Conservation (phyloP, 1,140 invertebrate genomes). For the Trichonephila clavipes region DNA sequence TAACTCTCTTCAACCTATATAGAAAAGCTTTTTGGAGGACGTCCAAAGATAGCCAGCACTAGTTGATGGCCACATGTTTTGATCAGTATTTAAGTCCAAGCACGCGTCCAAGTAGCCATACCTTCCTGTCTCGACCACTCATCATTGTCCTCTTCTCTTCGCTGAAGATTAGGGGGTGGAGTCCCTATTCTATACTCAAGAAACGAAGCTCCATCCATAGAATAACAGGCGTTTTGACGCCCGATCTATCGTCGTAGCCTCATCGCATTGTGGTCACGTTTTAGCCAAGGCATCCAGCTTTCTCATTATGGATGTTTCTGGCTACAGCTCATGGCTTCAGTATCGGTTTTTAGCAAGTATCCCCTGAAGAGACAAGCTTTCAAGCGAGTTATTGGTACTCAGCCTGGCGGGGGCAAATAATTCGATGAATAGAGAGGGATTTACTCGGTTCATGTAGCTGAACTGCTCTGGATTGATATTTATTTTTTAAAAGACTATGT, state of each 20-base stretch:
- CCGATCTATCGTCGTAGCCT: background rate
- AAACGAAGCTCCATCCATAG: background rate
- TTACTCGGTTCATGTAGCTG: background rate
- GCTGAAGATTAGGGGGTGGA: background rate
- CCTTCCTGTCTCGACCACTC: background rate
- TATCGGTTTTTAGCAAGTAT: constrained; percentile 20
- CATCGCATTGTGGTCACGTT: constrained; percentile 42
- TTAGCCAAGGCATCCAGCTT: constrained; percentile 8
- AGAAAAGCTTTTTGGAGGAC: background rate
- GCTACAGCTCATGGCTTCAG: background rate
- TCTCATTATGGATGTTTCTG: constrained; percentile 21
- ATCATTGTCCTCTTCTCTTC: background rate
- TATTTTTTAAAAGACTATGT: background rate
- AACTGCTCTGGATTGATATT: background rate
- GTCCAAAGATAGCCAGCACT: background rate
- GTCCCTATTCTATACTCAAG: background rate
- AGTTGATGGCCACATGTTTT: background rate
- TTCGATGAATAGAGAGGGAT: background rate
- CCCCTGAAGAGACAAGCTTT: constrained; percentile 24
- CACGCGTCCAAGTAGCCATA: constrained; percentile 1
- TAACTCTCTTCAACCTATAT: background rate
- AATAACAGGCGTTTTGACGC: constrained; percentile 43
- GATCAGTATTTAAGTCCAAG: background rate
- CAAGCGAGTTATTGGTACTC: constrained; percentile 3
- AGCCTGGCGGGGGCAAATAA: background rate